These are phyloP conservation scores for Pollimyrus isidori DNA, from an alignment of 2,113 vertebrate species.

Conservation along the genomic window DNA sequence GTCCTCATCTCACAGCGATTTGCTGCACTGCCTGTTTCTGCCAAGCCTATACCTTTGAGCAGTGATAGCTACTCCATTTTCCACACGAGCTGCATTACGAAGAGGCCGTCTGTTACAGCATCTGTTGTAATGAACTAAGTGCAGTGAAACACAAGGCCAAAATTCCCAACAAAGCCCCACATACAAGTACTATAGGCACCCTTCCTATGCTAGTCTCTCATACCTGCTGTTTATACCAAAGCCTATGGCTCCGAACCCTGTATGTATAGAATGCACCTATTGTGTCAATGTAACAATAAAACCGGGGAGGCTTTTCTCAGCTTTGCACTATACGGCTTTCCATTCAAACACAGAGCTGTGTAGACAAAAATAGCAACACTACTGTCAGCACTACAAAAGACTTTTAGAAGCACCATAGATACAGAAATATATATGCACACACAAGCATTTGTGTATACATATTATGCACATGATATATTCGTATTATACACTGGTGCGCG, in stretches of 20 bases:
- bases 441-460: background rate
- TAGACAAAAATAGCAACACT: conserved; percentile 23
- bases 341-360: conserved; percentile 28
- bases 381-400: conserved; percentile 42
- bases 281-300: conserved; percentile 3
- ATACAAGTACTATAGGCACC: background rate
- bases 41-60: background rate
- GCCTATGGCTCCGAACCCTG: background rate
- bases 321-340: background rate
- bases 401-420: conserved; percentile 43
- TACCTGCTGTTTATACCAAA: conserved; percentile 9
- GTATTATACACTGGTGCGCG: background rate
- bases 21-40: background rate
- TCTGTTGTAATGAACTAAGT: background rate
- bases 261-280: background rate
- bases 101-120: background rate
- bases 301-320: background rate
- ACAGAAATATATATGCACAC: conserved; percentile 38
- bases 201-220: background rate
- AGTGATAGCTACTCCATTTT: background rate
- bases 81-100: background rate
- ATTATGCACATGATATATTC: background rate
- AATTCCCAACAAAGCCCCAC: background rate
- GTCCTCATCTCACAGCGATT: background rate
- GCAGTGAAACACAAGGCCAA: background rate